phyloP scores from a whole-genome alignment of 2,888 invertebrate genomes.

The Ellobium chinense region DNA sequence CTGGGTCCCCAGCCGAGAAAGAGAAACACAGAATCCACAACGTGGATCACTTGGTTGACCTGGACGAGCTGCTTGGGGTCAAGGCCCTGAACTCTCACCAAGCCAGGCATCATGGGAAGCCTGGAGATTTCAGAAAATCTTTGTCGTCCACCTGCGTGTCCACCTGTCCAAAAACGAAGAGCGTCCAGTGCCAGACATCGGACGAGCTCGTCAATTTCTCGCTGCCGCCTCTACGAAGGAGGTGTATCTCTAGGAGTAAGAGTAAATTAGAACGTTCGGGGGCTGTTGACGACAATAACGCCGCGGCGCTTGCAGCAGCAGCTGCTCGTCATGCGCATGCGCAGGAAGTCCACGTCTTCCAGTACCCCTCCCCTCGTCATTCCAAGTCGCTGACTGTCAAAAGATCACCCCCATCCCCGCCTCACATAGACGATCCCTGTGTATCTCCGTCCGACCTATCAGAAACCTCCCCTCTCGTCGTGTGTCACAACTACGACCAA shows the following conservation, averaged over 20 bases:
- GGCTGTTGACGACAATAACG: constrained; percentile 24
- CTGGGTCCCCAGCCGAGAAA: constrained; percentile 40
- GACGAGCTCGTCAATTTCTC: constrained; percentile 54
- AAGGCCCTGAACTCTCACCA: not conserved
- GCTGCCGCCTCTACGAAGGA: constrained; percentile 39
- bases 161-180: constrained; percentile 11
- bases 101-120: not conserved
- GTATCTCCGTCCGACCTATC: not conserved
- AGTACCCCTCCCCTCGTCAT: not conserved
- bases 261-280: constrained; percentile 30
- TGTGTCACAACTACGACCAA: not conserved
- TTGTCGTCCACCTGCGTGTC: constrained; percentile 42
- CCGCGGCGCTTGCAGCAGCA: not conserved
- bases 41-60: not conserved
- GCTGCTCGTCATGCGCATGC: not conserved
- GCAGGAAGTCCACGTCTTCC: constrained; percentile 21
- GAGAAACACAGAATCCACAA: constrained; percentile 41
- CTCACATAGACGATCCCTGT: not conserved
- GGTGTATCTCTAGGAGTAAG: constrained; percentile 25
- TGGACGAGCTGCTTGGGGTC: not conserved
- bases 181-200: constrained; percentile 59
- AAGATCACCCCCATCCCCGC: not conserved
- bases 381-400: not conserved
- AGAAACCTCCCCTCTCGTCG: not conserved
- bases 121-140: constrained; percentile 37